These are phyloP conservation scores for Centropus bengalensis DNA, from an alignment of 2,113 vertebrate species.

Conservation along the genomic window DNA sequence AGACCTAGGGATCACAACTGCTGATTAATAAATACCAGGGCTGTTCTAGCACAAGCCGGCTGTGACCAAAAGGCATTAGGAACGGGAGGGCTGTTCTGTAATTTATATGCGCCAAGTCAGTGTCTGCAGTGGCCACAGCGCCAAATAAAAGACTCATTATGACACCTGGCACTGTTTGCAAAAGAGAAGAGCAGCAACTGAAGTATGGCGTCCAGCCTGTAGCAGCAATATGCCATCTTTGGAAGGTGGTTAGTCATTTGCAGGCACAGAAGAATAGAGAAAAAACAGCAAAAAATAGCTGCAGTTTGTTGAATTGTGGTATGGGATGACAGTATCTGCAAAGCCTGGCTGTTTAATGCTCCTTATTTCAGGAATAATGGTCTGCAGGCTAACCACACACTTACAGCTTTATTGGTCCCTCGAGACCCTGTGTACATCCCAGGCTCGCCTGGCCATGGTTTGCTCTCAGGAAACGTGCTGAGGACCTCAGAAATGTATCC, in stretches of 20 bases:
- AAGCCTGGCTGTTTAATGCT: background rate
- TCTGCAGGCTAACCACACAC: background rate
- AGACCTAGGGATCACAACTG: background rate
- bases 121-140: background rate
- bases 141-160: background rate
- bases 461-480: conserved; percentile 28
- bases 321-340: background rate
- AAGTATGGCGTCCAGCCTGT: background rate
- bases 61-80: background rate
- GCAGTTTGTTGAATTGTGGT: background rate
- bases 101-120: background rate
- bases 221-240: background rate
- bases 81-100: background rate
- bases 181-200: background rate
- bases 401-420: background rate
- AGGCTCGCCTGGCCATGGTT: fast-evolving
- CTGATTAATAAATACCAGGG: background rate
- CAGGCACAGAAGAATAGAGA: background rate
- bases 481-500: conserved; percentile 5
- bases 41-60: fast-evolving
- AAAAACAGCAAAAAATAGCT: background rate
- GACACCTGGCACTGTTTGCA: background rate
- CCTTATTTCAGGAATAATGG: background rate
- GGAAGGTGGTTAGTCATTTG: background rate
- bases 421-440: background rate